Evolutionary conservation across 2,888 invertebrate species (phyloP).

Genomic region (Plutella xylostella): DNA sequence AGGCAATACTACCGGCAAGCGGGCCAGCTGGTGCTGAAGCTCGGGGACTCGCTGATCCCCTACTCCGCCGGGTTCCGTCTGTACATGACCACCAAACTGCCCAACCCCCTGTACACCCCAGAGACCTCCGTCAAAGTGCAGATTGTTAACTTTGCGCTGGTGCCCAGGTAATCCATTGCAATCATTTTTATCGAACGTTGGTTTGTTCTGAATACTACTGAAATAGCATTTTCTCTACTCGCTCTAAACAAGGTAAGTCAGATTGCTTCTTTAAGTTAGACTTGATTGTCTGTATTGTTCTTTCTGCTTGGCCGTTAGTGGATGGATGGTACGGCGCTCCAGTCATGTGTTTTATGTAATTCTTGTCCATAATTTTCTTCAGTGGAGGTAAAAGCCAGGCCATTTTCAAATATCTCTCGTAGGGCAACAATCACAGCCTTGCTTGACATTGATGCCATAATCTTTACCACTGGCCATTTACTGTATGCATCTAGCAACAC

Average conservation of each 20-base stretch:
- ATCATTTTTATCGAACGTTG: too few species aligned
- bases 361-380: constrained; percentile 2
- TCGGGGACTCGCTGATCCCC: constrained; percentile 88
- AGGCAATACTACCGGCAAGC: constrained; percentile 85
- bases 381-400: constrained; percentile 1
- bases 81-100: constrained; percentile 88
- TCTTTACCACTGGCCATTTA: constrained; percentile 15
- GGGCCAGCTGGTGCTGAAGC: constrained; percentile 78
- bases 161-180: constrained; percentile 83
- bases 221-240: constrained; percentile 14
- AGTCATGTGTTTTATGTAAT: constrained; percentile 9
- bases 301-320: constrained; percentile 16
- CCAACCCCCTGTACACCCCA: constrained; percentile 91
- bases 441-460: background rate
- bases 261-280: constrained; percentile 8
- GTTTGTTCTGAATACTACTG: too few species aligned
- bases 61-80: constrained; percentile 82
- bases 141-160: constrained; percentile 90
- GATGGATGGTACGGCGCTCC: constrained; percentile 15
- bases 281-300: constrained; percentile 15
- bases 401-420: constrained; percentile 6
- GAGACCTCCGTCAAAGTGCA: constrained; percentile 89
- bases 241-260: constrained; percentile 11
- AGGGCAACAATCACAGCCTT: constrained; percentile 1
- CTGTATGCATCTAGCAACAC: constrained; percentile 15